phyloP scores from a whole-genome alignment of 1,140 invertebrate genomes.

The Aphelenchoides avenae region DNA sequence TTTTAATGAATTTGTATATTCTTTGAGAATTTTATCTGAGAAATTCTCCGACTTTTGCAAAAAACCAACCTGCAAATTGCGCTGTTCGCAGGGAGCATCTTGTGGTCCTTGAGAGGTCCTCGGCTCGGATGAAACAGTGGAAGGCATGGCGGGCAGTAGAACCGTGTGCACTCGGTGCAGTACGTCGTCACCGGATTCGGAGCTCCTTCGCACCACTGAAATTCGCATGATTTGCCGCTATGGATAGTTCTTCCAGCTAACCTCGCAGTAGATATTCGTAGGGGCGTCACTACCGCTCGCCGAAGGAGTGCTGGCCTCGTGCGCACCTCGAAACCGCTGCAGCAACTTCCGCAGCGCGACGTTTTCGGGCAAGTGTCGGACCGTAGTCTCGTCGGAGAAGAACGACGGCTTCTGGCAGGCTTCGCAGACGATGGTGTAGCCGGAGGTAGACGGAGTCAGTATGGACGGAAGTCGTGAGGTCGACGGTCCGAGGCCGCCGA shows the following conservation, averaged over 20 bases:
- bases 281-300: neutral
- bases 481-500: slow-evolving; percentile 15
- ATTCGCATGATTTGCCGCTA: too few relatives aligned
- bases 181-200: too few relatives aligned
- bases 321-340: too few relatives aligned
- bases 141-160: slow-evolving; percentile 84
- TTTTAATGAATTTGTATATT: too few relatives aligned
- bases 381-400: slow-evolving; percentile 20
- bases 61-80: too few relatives aligned
- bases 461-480: slow-evolving; percentile 21
- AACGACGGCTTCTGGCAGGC: slow-evolving; percentile 22
- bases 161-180: slow-evolving; percentile 91
- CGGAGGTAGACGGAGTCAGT: slow-evolving; percentile 19
- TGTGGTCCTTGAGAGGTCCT: slow-evolving; percentile 86
- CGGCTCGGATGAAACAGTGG: slow-evolving; percentile 84
- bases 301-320: too few relatives aligned
- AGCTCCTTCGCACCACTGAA: too few relatives aligned
- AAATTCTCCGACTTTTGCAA: too few relatives aligned
- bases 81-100: slow-evolving; percentile 67
- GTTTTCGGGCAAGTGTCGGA: slow-evolving; percentile 20
- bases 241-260: too few relatives aligned
- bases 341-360: too few relatives aligned
- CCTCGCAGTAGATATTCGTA: slow-evolving; percentile 67
- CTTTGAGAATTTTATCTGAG: too few relatives aligned
- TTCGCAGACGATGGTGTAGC: slow-evolving; percentile 22